A percentile compares a stretch with the other conserved stretches of the same genome.
phyloP scores from a whole-genome alignment of 1,140 invertebrate genomes.

The Oryctes rhinoceros region DNA sequence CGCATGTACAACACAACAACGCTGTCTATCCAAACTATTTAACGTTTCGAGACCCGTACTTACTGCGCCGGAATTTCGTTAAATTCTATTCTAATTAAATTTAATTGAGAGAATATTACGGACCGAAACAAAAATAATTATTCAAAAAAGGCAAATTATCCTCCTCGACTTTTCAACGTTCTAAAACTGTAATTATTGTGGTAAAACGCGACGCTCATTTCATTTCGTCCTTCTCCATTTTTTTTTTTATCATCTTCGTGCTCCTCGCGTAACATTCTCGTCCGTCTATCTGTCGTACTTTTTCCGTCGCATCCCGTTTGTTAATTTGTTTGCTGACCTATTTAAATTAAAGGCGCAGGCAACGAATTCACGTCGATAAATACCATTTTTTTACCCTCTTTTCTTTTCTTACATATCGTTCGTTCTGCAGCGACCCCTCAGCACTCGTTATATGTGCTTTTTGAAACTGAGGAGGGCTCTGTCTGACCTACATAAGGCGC shows the following conservation, averaged over 20 bases:
- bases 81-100: slow-evolving; percentile 7
- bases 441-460: not conserved
- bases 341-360: not conserved
- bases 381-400: not conserved
- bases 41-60: not conserved
- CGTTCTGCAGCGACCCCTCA: not conserved
- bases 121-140: not conserved
- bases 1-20: not conserved
- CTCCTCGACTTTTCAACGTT: not conserved
- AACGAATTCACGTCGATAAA: not conserved
- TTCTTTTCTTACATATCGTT: not conserved
- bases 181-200: not conserved
- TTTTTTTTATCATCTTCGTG: not conserved
- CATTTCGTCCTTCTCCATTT: not conserved
- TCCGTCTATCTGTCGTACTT: not conserved
- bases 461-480: not conserved
- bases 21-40: not conserved
- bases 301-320: not conserved
- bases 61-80: not conserved
- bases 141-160: not conserved
- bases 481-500: not conserved
- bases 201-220: not conserved
- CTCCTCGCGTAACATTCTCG: not conserved
- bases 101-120: not conserved
- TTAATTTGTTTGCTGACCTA: slow-evolving; percentile 7